Conservation (phyloP, 2,888 invertebrate species). For the Apodemia zela region DNA sequence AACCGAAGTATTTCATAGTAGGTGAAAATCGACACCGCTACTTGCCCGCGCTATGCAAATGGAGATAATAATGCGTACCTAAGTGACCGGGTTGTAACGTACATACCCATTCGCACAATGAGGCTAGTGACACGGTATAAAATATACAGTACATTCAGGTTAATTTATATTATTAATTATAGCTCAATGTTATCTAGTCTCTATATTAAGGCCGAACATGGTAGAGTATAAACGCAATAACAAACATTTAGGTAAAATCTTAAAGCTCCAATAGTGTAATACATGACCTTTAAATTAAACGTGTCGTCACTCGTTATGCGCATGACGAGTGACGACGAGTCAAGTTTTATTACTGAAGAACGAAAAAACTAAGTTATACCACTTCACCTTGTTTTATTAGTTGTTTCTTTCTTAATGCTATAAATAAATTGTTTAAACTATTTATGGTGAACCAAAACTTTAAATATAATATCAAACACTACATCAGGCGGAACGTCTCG, state of each 20-base stretch:
- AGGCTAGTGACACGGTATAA: conserved; percentile 43
- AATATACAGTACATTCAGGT: conserved; percentile 24
- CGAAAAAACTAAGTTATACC: not conserved
- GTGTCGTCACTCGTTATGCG: conserved; percentile 1
- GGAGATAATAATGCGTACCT: conserved; percentile 67
- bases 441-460: too few relatives aligned
- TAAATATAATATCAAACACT: too few relatives aligned
- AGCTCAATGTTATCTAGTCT: conserved; percentile 6
- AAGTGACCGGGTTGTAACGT: conserved; percentile 68
- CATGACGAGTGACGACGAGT: too few relatives aligned
- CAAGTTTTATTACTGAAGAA: conserved; percentile 2
- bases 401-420: not conserved
- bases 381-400: not conserved
- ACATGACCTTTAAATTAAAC: not conserved
- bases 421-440: not conserved
- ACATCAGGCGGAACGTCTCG: too few relatives aligned
- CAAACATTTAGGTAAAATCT: conserved; percentile 10
- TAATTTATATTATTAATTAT: conserved; percentile 1
- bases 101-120: conserved; percentile 56
- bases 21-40: conserved; percentile 66
- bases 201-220: not conserved
- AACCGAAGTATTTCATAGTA: conserved; percentile 51
- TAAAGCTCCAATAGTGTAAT: not conserved
- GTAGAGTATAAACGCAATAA: conserved; percentile 1
- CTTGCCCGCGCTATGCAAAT: conserved; percentile 74